Evolutionary conservation across 2,888 invertebrate genomes (phyloP).

Genomic region (Sycophila texana): DNA sequence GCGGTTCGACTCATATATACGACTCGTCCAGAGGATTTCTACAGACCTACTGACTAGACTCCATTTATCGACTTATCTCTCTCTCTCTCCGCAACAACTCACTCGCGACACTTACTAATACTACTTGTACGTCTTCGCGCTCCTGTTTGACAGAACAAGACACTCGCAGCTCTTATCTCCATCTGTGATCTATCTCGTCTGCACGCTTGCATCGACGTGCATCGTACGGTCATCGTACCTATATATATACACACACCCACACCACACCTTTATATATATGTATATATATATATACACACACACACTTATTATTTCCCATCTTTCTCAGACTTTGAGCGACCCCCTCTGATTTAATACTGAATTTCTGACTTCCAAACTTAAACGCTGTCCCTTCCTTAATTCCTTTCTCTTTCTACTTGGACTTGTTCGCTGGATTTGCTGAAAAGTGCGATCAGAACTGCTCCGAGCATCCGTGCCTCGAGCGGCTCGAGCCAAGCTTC

Average conservation of each 20-base stretch:
- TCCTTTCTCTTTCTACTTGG: not conserved
- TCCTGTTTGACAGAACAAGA: slow-evolving; percentile 44
- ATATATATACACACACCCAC: not conserved
- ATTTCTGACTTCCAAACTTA: slow-evolving; percentile 16
- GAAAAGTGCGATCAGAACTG: slow-evolving; percentile 30
- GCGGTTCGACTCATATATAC: no score
- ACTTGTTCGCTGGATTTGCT: slow-evolving; percentile 14
- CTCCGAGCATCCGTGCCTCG: slow-evolving; percentile 3
- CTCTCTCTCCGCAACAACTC: not conserved
- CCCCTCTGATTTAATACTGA: slow-evolving; percentile 5
- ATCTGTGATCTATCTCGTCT: slow-evolving; percentile 34
- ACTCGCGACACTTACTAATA: no score
- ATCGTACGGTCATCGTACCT: not conserved
- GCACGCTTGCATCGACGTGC: not conserved
- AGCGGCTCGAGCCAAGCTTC: slow-evolving; percentile 15
- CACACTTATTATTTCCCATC: slow-evolving; percentile 1
- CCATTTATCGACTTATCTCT: not conserved
- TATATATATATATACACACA: no score
- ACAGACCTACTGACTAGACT: no score
- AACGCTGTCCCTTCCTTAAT: not conserved
- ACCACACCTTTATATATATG: not conserved
- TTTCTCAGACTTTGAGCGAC: slow-evolving; percentile 16
- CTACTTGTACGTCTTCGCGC: not conserved
- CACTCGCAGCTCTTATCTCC: slow-evolving; percentile 33
- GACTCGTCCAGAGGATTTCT: no score